These are phyloP conservation scores for Cataglyphis hispanica DNA, from an alignment of 1,140 invertebrate species.

Conservation along the genomic window DNA sequence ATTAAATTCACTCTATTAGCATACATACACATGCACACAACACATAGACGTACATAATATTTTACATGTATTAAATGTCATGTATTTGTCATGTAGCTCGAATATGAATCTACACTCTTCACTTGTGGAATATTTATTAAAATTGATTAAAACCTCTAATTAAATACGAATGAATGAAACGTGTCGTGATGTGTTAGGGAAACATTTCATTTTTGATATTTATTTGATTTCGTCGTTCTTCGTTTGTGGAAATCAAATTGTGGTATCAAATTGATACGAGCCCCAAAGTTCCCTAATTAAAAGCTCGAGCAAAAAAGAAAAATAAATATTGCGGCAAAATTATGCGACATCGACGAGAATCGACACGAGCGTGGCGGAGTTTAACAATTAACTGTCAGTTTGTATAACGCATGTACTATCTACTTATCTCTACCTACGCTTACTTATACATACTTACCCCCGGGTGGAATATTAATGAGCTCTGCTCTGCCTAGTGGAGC, in stretches of 20 bases:
- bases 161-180: conserved; percentile 11
- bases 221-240: not conserved
- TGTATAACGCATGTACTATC: conserved; percentile 14
- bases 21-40: not conserved
- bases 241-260: too few relatives aligned
- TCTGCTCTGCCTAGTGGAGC: conserved; percentile 8
- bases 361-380: conserved; percentile 1
- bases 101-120: not conserved
- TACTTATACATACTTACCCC: conserved; percentile 32
- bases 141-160: conserved; percentile 26
- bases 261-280: not conserved
- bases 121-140: conserved; percentile 19
- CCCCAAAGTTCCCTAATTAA: conserved; percentile 32
- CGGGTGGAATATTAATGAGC: conserved; percentile 40
- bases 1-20: not conserved
- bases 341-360: conserved; percentile 17
- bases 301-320: not conserved
- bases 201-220: not conserved
- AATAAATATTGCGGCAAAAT: not conserved
- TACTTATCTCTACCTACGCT: not conserved
- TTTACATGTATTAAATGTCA: not conserved
- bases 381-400: conserved; percentile 44
- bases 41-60: not conserved
- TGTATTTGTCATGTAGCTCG: not conserved
- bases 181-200: not conserved